Evolutionary conservation across 1,140 invertebrate genomes (phyloP), one percentile per base, ranked within the genome.

Genomic region (Drosophila pseudoananassae): DNA sequence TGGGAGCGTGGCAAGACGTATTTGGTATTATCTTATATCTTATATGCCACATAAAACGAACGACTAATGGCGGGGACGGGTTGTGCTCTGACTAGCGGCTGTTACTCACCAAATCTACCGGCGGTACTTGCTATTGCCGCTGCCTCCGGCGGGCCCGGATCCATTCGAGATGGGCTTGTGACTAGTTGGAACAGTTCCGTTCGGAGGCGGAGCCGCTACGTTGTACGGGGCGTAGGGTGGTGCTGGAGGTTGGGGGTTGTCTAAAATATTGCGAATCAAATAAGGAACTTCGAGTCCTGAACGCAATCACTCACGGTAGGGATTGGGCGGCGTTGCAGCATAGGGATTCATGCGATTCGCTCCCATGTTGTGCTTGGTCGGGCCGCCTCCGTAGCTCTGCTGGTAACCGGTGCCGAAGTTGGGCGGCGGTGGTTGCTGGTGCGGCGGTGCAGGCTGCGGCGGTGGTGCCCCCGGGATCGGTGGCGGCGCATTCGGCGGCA

Each of bases 331-430:
- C 20, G 76, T 85, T 40, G 90, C 63, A 1, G 75, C 31, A 31
- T 93, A 91, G 5, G 90, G 93, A 54, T 93, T 93, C 56, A 93
- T 93, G 25, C 94, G 92, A 40, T 94, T 94, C 53, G 93, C 93
- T 69, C 94, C 95, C 38, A 87, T 74, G 3, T 94, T 94, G 25
- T 89, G 79, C 83, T 95, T 93, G 38, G 95, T 93, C 0, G 95
- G 95, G 0, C 95, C 95, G 27, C 95, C 95, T 1, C 95, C 93
- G 81, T 95, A 96, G 43, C 93, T 94, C 78, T 96, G 95, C 74
- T 96, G 95, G 85, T 96, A 96, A 23, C 95, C 94, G 51, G 93
- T 94, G 9, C 95, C 95, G 69, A 96, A 96, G 78, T 94, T 94
- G 93, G 94, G 75, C 3, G 75, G 75, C 6, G 38, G 66, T 7